phyloP scores from a whole-genome alignment of 1,140 invertebrate species.

The Magallana ariakensis region DNA sequence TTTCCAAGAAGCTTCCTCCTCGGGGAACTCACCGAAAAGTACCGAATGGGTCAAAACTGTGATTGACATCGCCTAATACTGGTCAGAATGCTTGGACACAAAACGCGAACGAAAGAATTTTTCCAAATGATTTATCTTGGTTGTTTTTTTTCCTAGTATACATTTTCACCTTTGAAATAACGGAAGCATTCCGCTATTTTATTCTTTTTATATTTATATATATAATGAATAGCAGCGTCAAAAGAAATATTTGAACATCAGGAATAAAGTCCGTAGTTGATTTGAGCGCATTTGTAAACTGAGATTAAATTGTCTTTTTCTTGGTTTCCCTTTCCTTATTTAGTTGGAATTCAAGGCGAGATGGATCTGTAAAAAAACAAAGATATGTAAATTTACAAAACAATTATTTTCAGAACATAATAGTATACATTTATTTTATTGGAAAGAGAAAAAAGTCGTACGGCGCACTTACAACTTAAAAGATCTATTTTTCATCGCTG shows the following conservation, averaged over 20 bases:
- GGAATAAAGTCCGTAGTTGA: no score
- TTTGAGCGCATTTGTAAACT: no score
- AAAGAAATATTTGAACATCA: no score
- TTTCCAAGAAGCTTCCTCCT: background rate
- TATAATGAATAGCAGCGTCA: no score
- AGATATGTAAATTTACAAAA: background rate
- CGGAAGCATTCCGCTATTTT: no score
- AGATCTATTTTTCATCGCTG: background rate
- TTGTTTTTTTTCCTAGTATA: background rate
- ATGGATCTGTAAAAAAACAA: conserved; percentile 12
- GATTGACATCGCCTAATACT: conserved; percentile 31
- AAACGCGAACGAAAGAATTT: conserved; percentile 6
- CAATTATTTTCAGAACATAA: background rate
- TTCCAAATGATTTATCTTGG: background rate
- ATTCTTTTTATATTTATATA: no score
- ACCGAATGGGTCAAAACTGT: background rate
- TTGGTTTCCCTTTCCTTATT: background rate
- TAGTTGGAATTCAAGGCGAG: conserved; percentile 16
- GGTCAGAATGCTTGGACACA: conserved; percentile 13
- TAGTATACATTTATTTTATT: background rate
- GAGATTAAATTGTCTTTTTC: no score
- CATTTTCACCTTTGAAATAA: background rate
- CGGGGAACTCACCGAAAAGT: conserved; percentile 17
- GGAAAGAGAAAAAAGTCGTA: background rate
- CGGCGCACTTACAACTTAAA: background rate